Evolutionary conservation across 2,113 vertebrate species (phyloP).

Genomic region (Channa argus): DNA sequence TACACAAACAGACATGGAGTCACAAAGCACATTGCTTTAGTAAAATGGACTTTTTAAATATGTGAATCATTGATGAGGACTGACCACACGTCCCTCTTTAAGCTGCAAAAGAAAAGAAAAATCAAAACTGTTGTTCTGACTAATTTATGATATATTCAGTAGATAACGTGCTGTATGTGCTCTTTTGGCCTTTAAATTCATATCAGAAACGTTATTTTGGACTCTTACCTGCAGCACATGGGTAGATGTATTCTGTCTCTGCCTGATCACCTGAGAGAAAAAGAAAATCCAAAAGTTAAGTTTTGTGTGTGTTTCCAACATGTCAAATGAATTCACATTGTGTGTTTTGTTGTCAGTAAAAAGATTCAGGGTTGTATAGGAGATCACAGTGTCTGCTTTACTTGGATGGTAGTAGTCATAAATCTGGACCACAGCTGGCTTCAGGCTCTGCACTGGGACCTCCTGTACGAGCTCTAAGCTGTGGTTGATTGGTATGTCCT

Average conservation of each 20-base stretch:
- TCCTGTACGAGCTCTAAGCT: constrained; percentile 78
- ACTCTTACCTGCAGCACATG: constrained; percentile 51
- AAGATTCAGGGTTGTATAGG: no score
- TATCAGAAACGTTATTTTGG: background rate
- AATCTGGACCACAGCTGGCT: constrained; percentile 84
- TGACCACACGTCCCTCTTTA: no score
- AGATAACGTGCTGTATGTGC: no score
- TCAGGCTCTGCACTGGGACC: constrained; percentile 80
- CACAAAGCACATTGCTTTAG: no score
- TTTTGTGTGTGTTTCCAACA: background rate
- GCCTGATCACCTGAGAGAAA: constrained; percentile 69
- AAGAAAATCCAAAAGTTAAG: background rate
- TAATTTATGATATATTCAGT: no score
- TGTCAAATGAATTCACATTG: background rate
- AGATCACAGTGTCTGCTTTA: constrained; percentile 62
- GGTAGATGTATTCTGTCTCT: constrained; percentile 67
- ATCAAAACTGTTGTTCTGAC: no score
- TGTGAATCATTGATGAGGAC: no score
- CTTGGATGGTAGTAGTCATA: constrained; percentile 92
- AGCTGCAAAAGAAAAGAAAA: no score
- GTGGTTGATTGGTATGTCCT: constrained; percentile 29
- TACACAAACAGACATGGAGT: no score
- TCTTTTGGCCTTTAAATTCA: no score
- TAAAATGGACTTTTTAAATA: no score
- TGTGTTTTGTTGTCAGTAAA: no score